phyloP scores from a whole-genome alignment of 2,888 invertebrate species.

The Plemyria rubiginata region DNA sequence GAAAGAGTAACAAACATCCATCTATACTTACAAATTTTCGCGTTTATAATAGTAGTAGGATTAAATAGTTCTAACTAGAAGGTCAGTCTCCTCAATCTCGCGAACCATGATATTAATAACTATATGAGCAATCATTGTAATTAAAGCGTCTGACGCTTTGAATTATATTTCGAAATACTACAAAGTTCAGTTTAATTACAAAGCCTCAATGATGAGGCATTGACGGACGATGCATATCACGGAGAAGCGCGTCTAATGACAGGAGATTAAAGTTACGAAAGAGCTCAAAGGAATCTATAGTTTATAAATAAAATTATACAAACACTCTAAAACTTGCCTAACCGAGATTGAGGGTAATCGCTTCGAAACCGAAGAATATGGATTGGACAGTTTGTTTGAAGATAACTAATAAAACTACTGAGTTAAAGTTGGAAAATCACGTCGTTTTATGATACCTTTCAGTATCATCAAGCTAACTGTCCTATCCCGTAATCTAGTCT shows the following conservation, averaged over 20 bases:
- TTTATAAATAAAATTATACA: constrained; percentile 45
- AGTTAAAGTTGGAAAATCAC: constrained; percentile 4
- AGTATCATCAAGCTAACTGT: neutral
- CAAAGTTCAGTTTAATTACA: constrained; percentile 14
- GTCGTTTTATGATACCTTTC: constrained; percentile 10
- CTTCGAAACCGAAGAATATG: constrained; percentile 28
- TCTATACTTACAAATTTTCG: too few species aligned
- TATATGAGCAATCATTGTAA: neutral
- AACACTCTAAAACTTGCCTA: constrained; percentile 40
- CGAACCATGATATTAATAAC: neutral
- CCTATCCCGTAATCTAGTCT: neutral
- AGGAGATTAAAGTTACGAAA: constrained; percentile 24
- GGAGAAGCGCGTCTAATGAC: constrained; percentile 22
- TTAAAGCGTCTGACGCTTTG: constrained; percentile 11
- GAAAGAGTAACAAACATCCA: too few species aligned
- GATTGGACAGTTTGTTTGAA: constrained; percentile 29
- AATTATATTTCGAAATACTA: constrained; percentile 13
- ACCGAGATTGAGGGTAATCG: constrained; percentile 40
- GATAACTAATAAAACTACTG: constrained; percentile 27
- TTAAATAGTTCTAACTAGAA: too few species aligned
- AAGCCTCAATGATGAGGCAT: constrained; percentile 14
- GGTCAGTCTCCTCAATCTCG: too few species aligned
- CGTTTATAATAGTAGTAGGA: too few species aligned
- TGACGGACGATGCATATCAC: constrained; percentile 18
- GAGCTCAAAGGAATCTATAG: constrained; percentile 41